These are phyloP conservation scores for Catamblyrhynchus diadema DNA, from an alignment of 2,797 vertebrate genomes.

Conservation along the genomic window DNA sequence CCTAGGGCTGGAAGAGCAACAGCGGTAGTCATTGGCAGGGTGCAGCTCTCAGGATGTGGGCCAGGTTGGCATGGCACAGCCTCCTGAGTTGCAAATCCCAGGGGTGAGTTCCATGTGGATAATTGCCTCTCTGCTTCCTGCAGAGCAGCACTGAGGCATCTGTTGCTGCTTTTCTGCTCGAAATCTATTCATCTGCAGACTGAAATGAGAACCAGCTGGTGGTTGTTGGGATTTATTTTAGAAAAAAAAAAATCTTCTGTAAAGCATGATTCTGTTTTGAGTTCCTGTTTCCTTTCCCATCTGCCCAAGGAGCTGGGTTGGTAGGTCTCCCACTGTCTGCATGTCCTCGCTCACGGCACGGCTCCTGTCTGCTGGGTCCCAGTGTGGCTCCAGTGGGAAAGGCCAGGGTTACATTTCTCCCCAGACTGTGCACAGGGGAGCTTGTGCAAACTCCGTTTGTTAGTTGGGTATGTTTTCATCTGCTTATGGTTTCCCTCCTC, in stretches of 20 bases:
- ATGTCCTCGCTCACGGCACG: fast-evolving
- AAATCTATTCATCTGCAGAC: conserved; percentile 6
- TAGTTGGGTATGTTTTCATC: background rate
- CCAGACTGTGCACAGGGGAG: fast-evolving
- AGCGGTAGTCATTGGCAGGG: background rate
- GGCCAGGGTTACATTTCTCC: fast-evolving
- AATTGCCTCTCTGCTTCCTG: background rate
- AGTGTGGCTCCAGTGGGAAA: fast-evolving
- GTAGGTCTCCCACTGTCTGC: background rate
- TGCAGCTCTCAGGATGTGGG: background rate
- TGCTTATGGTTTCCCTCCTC: conserved; percentile 4
- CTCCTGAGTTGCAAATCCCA: background rate
- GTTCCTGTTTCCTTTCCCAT: conserved; percentile 63
- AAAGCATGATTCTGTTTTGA: conserved; percentile 53
- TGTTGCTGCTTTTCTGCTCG: background rate
- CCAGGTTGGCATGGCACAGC: fast-evolving
- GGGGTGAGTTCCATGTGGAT: background rate
- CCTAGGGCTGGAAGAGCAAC: background rate
- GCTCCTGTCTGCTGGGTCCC: background rate
- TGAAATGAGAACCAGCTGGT: conserved; percentile 51
- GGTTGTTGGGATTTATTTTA: background rate
- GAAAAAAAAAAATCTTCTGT: background rate
- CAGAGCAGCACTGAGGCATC: background rate
- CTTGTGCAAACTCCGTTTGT: background rate
- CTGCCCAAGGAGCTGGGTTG: conserved; percentile 25